Evolutionary conservation across 2,888 invertebrate species (phyloP).

Genomic region (Gymnoscelis rufifasciata): DNA sequence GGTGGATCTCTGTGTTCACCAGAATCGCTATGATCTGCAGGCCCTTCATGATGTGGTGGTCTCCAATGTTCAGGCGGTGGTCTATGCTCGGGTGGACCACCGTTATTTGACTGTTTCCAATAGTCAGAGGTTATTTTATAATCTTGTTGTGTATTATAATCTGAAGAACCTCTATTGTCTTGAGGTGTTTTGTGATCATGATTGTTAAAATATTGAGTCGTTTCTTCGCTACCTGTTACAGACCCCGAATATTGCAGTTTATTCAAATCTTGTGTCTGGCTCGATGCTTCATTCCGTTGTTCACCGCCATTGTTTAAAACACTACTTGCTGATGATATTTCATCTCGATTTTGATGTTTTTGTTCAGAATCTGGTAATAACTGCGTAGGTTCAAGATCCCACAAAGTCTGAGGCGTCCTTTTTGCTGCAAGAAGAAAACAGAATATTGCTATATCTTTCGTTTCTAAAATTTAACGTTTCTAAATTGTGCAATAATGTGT

Average conservation of each 20-base stretch:
- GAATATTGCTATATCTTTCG: no score
- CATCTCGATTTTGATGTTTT: no score
- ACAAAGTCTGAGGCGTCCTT: not conserved
- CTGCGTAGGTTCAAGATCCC: not conserved
- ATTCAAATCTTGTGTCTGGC: no score
- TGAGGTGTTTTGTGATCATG: not conserved
- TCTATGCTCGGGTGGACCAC: not conserved
- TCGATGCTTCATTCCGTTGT: no score
- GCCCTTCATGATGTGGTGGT: not conserved
- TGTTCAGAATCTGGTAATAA: not conserved
- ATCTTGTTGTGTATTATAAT: not conserved
- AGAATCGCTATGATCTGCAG: not conserved
- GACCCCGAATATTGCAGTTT: no score
- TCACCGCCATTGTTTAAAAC: no score
- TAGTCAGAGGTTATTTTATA: not conserved
- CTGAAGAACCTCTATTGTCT: not conserved
- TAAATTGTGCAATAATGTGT: no score
- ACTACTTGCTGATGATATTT: no score
- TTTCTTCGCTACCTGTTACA: no score
- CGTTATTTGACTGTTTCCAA: not conserved
- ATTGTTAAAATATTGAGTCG: no score
- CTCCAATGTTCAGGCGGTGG: not conserved
- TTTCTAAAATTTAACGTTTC: no score
- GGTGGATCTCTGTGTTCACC: not conserved
- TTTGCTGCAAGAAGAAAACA: not conserved